Percentiles rank a stretch among this genome's conserved stretches.
Evolutionary conservation across 1,140 invertebrate species (phyloP).

Genomic region (Drosophila insularis): DNA sequence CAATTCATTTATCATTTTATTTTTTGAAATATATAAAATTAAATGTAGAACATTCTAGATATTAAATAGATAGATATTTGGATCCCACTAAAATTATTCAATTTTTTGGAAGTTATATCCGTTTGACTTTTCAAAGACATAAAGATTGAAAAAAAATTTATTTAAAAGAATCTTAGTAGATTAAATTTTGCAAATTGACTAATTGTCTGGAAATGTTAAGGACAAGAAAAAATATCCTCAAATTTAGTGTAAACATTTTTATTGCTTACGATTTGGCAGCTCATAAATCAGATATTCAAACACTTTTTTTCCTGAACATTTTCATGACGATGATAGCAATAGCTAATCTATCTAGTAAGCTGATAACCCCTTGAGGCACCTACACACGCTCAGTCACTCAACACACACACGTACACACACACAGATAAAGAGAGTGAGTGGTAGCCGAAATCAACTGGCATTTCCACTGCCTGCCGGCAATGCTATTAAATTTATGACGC

Average conservation of each 20-base stretch:
- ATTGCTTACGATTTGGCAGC: background rate
- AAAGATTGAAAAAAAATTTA: too few species aligned
- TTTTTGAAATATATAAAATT: too few species aligned
- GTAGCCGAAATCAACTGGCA: constrained; percentile 61
- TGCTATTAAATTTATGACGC: constrained; percentile 80
- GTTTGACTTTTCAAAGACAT: too few species aligned
- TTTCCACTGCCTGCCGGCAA: constrained; percentile 34
- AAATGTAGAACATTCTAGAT: too few species aligned
- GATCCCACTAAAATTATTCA: too few species aligned
- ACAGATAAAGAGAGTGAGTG: constrained; percentile 9
- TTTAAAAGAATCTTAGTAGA: background rate
- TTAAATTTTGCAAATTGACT: background rate
- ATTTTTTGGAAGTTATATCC: too few species aligned
- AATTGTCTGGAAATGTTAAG: background rate
- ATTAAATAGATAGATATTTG: too few species aligned
- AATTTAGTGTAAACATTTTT: background rate
- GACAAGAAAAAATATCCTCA: background rate
- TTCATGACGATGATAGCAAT: background rate
- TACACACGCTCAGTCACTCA: background rate
- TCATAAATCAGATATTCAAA: background rate
- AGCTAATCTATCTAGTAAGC: constrained; percentile 7
- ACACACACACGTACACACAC: constrained; percentile 1
- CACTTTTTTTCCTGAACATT: background rate
- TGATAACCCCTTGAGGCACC: constrained; percentile 5
- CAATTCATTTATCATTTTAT: too few species aligned